Evolutionary conservation across 1,140 invertebrate genomes (phyloP), one percentile per base, ranked within the genome.

Genomic region (Whitmania pigra): DNA sequence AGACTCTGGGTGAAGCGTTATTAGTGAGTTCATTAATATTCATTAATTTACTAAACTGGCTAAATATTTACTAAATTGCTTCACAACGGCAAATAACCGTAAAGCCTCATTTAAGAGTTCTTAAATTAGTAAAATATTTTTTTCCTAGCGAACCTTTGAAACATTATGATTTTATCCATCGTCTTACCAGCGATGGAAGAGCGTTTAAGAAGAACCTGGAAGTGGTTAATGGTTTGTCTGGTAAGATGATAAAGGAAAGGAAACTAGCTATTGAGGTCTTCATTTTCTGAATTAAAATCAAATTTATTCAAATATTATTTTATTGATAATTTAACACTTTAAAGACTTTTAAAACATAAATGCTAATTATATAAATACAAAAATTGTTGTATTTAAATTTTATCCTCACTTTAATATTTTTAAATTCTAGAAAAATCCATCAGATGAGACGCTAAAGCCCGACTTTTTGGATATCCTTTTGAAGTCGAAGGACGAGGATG

Each of bases 401-500:
- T 25, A 31, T 63, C 15, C 57, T n/a, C 22, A 63, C 22, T 15
- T 25, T 31, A 18, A 36, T 68, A 29, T 29, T 31, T 68, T 68
- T 68, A 36, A 57, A 71, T 71, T 60, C n/a, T 20, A 36, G 27
- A 17, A 57, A 22, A 27, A 25, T 53, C n/a, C 67, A n/a, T 31
- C 25, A n/a, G 25, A 36, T 9, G 22, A 31, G 40, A 22, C n/a
- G 67, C 67, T 31, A 31, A 36, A 63, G 11, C 29, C 60, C 0
- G 71, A 74, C 43, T 72, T 74, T 40, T 40, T 74, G 29, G 73
- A 74, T 29, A 72, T 74, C 29, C 55, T 74, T 22, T 60, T 74
- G n/a, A 67, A 54, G n/a, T 71, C 73, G 9, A 53, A 60, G 31
- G 73, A 74, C 43, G 71, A 73, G 20, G 55, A 74, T 75, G 75